Base-by-base conservation (phyloP, 2,797 vertebrate genomes). In the Poeciliopsis paucimaculata region DNA sequence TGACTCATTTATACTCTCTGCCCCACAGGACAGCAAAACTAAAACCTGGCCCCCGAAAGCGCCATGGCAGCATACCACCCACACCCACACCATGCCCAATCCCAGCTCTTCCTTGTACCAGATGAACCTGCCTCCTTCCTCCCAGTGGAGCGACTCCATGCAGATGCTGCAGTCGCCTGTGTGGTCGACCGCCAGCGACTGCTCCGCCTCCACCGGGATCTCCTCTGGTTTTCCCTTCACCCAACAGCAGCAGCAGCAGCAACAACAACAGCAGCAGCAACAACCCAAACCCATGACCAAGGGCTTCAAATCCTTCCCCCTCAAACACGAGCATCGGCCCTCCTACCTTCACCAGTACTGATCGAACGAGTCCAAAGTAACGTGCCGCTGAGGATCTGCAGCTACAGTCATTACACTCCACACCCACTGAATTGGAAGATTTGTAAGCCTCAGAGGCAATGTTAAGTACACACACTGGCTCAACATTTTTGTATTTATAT, bases 11-110 rank as follows among this genome's bases (percentile, higher is more conserved):
- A 11, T 53, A 31, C 1, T 4, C 74, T 9, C 43, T 60, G n/a
- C 62, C 75, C 82, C n/a, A 73, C 95, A 99, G 98, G 98, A 99
- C 80, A 98, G 96, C 89, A 99, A 99, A 96, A 99, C 97, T 90
- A 99, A 99, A 96, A 99, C 98, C 0, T 99, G 98, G 98, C 98
- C 98, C 31, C 98, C 98, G 2, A 99, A 99, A 94, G 98, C 98
- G 1, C 98, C 98, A 0, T 99, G 98, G 98, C 98, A 99, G 88
- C 98, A 99, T 89, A 93, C 96, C 0, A 93, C 95, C 0, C 96
- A 97, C 1, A 92, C 96, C 1, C 96, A 96, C 95, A 95, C 96
- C 15, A 96, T 98, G 93, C 97, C 98, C 84, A 95, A 96, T 92
- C 98, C 97, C 84, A 97, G 96, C 77, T 90, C 97, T 79, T 96